These are phyloP conservation scores for Aplodontia rufa DNA, from an alignment of 2,113 vertebrate genomes.

Conservation along the genomic window DNA sequence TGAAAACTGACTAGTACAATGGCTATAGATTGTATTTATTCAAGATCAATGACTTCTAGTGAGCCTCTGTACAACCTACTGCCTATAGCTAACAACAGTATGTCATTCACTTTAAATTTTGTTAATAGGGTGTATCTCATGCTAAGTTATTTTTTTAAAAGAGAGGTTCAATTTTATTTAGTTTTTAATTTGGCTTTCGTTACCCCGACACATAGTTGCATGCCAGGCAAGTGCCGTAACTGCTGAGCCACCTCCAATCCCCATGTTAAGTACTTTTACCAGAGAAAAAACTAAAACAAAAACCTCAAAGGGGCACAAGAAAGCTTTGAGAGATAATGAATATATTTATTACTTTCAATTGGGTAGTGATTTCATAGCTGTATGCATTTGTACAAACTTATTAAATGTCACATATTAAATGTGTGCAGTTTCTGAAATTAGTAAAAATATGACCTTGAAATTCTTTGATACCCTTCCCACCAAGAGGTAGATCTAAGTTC, in stretches of 20 bases:
- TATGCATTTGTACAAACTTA: background rate
- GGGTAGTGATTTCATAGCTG: background rate
- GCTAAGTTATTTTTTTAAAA: too few species aligned
- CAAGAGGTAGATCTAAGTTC: background rate
- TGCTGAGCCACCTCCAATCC: too few species aligned
- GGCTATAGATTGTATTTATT: background rate
- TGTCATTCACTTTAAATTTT: background rate
- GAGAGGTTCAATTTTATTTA: too few species aligned
- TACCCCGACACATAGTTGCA: too few species aligned
- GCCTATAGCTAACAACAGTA: background rate
- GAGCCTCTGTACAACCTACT: background rate
- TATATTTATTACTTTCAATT: background rate
- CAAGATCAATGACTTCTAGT: background rate
- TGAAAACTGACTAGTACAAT: background rate
- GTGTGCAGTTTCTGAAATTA: background rate
- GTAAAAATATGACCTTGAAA: background rate
- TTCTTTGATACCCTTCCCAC: background rate
- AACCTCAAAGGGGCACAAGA: background rate
- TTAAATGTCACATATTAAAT: background rate
- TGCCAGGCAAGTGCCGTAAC: too few species aligned
- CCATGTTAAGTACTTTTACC: background rate
- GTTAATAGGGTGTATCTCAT: background rate
- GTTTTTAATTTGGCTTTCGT: too few species aligned
- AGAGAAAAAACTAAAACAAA: background rate
- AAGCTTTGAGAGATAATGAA: background rate